phyloP scores from a whole-genome alignment of 2,888 invertebrate genomes.

The Andrena marginata region DNA sequence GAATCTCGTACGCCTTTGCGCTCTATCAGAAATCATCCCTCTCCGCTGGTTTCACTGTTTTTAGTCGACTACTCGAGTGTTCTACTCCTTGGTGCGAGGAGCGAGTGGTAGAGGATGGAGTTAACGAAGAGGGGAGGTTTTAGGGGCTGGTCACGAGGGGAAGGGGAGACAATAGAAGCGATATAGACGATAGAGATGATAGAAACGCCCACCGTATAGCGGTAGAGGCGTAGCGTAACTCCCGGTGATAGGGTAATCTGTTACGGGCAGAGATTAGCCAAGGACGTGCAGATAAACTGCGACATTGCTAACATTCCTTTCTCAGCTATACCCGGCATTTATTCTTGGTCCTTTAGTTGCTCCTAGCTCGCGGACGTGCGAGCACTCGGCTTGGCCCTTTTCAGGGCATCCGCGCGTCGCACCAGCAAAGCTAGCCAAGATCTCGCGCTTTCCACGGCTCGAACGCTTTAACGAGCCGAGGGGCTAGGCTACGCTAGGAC shows the following conservation, averaged over 20 bases:
- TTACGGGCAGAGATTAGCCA: constrained; percentile 82
- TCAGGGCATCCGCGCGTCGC: too few relatives aligned
- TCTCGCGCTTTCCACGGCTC: background rate
- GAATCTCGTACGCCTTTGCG: too few relatives aligned
- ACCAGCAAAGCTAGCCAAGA: too few relatives aligned
- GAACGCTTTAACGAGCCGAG: too few relatives aligned
- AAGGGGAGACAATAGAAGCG: background rate
- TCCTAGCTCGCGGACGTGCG: background rate
- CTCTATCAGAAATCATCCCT: too few relatives aligned
- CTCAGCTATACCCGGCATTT: constrained; percentile 32
- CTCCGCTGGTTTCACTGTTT: too few relatives aligned
- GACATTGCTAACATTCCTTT: constrained; percentile 75
- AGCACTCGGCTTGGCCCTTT: background rate
- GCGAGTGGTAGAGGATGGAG: background rate
- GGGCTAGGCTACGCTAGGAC: too few relatives aligned
- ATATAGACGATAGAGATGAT: constrained; percentile 30
- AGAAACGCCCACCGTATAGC: constrained; percentile 38
- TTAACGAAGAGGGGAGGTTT: background rate
- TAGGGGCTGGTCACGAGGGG: background rate
- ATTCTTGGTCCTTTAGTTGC: background rate
- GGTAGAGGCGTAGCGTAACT: constrained; percentile 60
- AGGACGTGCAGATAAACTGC: constrained; percentile 84
- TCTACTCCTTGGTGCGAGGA: background rate
- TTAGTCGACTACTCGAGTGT: background rate
- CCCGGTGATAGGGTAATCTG: constrained; percentile 81